Conservation (phyloP, 2,113 vertebrate species). For the Pelecanoides urinatrix region DNA sequence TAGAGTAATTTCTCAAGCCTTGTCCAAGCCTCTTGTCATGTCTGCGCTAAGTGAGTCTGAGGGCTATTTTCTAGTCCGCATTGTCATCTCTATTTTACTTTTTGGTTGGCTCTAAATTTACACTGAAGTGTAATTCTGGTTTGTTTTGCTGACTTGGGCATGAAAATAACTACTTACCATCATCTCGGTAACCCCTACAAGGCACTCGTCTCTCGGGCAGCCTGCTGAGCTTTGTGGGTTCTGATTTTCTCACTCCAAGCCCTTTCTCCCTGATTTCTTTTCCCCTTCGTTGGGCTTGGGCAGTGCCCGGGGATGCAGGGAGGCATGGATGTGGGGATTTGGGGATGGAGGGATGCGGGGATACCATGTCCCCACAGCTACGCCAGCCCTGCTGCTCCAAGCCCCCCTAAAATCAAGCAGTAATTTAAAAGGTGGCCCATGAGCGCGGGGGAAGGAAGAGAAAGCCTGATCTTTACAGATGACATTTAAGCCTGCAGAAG, state of each 20-base stretch:
- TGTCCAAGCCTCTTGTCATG: background rate
- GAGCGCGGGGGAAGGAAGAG: accelerated
- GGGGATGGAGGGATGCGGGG: background rate
- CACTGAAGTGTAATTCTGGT: background rate
- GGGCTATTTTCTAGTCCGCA: background rate
- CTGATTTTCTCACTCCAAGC: background rate
- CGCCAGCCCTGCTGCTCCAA: background rate
- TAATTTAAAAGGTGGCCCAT: background rate
- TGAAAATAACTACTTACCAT: background rate
- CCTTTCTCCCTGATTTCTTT: background rate
- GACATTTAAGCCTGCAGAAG: conserved; percentile 50
- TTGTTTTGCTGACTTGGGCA: background rate
- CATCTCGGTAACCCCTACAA: background rate
- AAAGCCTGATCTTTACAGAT: conserved; percentile 40
- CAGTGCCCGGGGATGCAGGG: background rate
- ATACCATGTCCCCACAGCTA: background rate
- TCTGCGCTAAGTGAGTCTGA: background rate
- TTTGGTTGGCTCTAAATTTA: background rate
- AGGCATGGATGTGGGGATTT: background rate
- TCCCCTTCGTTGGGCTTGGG: accelerated
- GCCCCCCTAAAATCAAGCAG: background rate
- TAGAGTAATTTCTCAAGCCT: conserved; percentile 1
- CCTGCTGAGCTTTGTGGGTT: background rate
- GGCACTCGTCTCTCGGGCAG: background rate
- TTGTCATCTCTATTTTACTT: background rate